A percentile compares a stretch with the other conserved stretches of the same genome.
Evolutionary conservation across 2,888 invertebrate genomes (phyloP).

Genomic region (Synergus gifuensis): DNA sequence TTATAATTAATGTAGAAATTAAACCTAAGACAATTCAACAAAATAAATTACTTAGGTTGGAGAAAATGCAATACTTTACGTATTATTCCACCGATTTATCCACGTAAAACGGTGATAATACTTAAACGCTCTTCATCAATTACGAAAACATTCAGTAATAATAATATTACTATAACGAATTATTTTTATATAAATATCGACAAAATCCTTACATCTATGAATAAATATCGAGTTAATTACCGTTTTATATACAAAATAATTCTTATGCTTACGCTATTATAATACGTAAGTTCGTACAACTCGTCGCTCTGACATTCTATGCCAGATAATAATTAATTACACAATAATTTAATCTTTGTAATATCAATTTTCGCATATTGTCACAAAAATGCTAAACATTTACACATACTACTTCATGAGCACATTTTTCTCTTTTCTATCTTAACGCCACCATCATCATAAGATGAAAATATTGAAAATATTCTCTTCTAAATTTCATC

Average conservation of each 20-base stretch:
- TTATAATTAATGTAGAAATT: background rate
- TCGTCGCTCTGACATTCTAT: background rate
- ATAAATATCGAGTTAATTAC: constrained; percentile 43
- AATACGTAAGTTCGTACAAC: background rate
- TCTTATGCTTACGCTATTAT: background rate
- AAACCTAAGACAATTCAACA: background rate
- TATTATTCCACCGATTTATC: background rate
- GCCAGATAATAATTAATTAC: background rate
- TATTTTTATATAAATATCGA: constrained; percentile 2
- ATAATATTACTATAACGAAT: background rate
- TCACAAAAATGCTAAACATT: background rate
- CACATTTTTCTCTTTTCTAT: background rate
- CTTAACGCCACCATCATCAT: background rate
- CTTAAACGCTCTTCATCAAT: background rate
- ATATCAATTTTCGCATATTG: background rate
- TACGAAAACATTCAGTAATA: background rate
- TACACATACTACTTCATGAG: background rate
- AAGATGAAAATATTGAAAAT: background rate
- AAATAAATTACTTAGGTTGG: background rate
- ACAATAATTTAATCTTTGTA: background rate
- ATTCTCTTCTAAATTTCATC: background rate
- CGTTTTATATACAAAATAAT: background rate
- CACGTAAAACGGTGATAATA: background rate
- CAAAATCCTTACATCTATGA: constrained; percentile 52
- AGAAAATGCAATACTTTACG: background rate